phyloP scores from a whole-genome alignment of 2,888 invertebrate species.

The Nymphalis urticae region DNA sequence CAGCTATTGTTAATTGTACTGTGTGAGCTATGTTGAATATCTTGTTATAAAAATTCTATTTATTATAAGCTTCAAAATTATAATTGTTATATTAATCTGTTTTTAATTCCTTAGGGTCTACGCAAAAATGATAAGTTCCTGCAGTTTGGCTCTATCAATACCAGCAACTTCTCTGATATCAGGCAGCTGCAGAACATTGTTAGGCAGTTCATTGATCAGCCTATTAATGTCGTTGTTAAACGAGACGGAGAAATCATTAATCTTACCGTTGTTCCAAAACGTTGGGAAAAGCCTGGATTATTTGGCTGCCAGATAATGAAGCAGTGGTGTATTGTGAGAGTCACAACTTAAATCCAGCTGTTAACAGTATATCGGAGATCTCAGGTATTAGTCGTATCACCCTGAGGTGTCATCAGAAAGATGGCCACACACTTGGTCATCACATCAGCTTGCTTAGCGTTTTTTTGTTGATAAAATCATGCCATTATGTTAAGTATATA shows the following conservation, averaged over 20 bases:
- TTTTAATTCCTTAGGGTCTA: conserved; percentile 83
- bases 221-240: conserved; percentile 75
- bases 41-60: no score
- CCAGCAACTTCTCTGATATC: conserved; percentile 85
- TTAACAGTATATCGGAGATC: not conserved
- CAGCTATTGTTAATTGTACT: no score
- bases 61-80: no score
- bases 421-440: no score
- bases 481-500: no score
- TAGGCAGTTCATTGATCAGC: conserved; percentile 81
- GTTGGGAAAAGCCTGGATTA: conserved; percentile 90
- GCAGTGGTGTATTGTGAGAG: conserved; percentile 4
- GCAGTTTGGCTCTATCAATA: conserved; percentile 89
- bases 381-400: no score
- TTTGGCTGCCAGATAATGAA: conserved; percentile 80
- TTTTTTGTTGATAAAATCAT: no score
- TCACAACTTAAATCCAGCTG: not conserved
- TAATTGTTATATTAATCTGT: no score
- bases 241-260: conserved; percentile 72
- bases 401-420: no score
- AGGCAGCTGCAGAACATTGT: conserved; percentile 86
- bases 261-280: conserved; percentile 85
- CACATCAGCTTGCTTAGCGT: no score
- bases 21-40: no score
- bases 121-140: conserved; percentile 86